phyloP scores from a whole-genome alignment of 2,888 invertebrate genomes.

The Agrenia bidenticulata region DNA sequence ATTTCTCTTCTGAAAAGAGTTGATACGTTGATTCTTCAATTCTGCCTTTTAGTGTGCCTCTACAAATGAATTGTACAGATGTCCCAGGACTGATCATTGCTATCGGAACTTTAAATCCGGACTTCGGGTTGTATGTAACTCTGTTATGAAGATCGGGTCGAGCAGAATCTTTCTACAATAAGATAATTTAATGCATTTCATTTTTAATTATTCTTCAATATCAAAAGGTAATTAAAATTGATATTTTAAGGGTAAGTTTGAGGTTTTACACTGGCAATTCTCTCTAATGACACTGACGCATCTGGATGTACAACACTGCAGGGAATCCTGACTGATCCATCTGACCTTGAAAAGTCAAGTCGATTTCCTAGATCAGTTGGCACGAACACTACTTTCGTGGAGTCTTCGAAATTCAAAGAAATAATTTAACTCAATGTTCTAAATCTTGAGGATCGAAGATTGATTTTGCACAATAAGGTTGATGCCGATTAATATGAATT shows the following conservation, averaged over 20 bases:
- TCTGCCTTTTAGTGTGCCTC: slow-evolving; percentile 36
- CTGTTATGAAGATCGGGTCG: slow-evolving; percentile 27
- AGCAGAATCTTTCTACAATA: slow-evolving; percentile 19
- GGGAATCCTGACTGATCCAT: slow-evolving; percentile 31
- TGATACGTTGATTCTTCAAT: slow-evolving; percentile 39
- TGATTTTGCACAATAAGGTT: too few species aligned
- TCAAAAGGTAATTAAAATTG: too few species aligned
- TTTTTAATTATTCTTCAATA: too few species aligned
- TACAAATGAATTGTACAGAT: slow-evolving; percentile 36
- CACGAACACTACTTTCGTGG: slow-evolving; percentile 28
- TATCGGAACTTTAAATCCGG: slow-evolving; percentile 41
- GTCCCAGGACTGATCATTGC: slow-evolving; percentile 22
- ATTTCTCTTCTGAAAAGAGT: neutral
- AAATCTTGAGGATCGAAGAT: too few species aligned
- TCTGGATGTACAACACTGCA: slow-evolving; percentile 39
- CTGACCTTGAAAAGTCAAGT: slow-evolving; percentile 21
- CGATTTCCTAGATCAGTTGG: slow-evolving; percentile 22
- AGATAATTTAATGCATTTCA: too few species aligned
- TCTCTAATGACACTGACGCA: slow-evolving; percentile 38
- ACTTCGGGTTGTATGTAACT: slow-evolving; percentile 41
- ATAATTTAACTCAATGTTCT: neutral
- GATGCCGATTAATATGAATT: too few species aligned
- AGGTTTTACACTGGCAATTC: slow-evolving; percentile 26
- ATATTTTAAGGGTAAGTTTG: slow-evolving; percentile 4
- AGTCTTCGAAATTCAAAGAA: neutral